Evolutionary conservation across 2,888 invertebrate genomes (phyloP).

Genomic region (Sminthurides aquaticus): DNA sequence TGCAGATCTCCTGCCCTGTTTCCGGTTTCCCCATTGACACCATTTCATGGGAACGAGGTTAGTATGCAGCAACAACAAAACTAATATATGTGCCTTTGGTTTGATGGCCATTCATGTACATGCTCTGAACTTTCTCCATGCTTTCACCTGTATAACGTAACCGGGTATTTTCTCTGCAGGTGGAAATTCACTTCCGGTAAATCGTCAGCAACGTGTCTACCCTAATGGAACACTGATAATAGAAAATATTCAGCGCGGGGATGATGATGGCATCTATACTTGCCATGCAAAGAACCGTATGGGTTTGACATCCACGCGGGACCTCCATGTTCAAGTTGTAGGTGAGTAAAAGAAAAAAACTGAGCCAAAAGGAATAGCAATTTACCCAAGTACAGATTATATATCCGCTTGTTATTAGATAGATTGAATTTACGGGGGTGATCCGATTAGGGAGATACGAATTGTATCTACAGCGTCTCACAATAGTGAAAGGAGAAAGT

Average conservation of each 20-base stretch:
- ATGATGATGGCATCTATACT: slow-evolving; percentile 82
- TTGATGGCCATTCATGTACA: too few species aligned
- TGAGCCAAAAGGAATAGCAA: background rate
- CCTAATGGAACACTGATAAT: slow-evolving; percentile 79
- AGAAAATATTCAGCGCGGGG: slow-evolving; percentile 72
- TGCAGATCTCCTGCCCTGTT: slow-evolving; percentile 80
- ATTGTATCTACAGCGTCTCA: too few species aligned
- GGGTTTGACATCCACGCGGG: slow-evolving; percentile 63
- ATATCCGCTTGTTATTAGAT: background rate
- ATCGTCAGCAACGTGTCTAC: slow-evolving; percentile 76
- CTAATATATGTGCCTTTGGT: too few species aligned
- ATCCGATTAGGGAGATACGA: background rate
- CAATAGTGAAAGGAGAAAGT: too few species aligned
- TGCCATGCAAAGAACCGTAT: slow-evolving; percentile 81
- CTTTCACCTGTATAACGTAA: too few species aligned
- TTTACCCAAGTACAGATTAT: background rate
- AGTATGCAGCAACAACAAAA: too few species aligned
- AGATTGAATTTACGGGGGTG: background rate
- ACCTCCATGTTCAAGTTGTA: slow-evolving; percentile 51
- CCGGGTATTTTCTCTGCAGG: slow-evolving; percentile 54
- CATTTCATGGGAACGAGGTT: slow-evolving; percentile 84
- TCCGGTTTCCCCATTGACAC: slow-evolving; percentile 82
- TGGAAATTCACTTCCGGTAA: slow-evolving; percentile 75
- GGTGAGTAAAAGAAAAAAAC: slow-evolving; percentile 46
- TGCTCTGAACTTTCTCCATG: too few species aligned